A percentile compares a stretch with the other conserved stretches of the same genome.
These are phyloP conservation scores for Tethya wilhelma DNA, from an alignment of 37 sponge, comb jelly and placozoan species.

Conservation along the genomic window DNA sequence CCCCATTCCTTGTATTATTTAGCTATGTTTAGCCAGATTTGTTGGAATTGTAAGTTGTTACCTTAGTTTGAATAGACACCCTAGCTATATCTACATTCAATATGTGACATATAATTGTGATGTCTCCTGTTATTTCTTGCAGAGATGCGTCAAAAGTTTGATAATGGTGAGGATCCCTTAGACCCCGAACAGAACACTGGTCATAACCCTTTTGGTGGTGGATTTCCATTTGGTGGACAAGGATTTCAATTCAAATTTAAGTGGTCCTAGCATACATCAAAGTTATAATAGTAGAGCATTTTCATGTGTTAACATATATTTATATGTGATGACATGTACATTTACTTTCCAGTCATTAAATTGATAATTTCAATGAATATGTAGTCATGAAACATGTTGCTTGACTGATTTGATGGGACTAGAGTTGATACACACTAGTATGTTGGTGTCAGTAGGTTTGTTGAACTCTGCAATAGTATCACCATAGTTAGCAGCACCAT, in stretches of 20 bases:
- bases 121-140: neutral
- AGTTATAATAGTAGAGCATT: no score
- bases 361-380: no score
- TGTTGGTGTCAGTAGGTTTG: no score
- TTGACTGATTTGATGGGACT: no score
- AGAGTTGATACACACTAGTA: no score
- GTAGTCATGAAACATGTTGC: no score
- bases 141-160: slow-evolving; percentile 93
- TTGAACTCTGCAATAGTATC: no score
- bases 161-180: slow-evolving; percentile 97
- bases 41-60: neutral
- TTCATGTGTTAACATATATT: no score
- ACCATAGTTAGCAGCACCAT: no score
- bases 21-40: neutral
- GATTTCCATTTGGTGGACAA: slow-evolving; percentile 73
- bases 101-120: neutral
- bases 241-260: slow-evolving; percentile 96
- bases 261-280: neutral
- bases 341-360: no score
- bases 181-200: slow-evolving; percentile 86
- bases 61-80: neutral
- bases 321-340: no score
- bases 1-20: neutral
- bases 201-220: slow-evolving; percentile 68
- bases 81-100: no score